These are phyloP conservation scores for Myiothlypis chrysogaster DNA, from an alignment of 2,797 vertebrate genomes.

Conservation along the genomic window DNA sequence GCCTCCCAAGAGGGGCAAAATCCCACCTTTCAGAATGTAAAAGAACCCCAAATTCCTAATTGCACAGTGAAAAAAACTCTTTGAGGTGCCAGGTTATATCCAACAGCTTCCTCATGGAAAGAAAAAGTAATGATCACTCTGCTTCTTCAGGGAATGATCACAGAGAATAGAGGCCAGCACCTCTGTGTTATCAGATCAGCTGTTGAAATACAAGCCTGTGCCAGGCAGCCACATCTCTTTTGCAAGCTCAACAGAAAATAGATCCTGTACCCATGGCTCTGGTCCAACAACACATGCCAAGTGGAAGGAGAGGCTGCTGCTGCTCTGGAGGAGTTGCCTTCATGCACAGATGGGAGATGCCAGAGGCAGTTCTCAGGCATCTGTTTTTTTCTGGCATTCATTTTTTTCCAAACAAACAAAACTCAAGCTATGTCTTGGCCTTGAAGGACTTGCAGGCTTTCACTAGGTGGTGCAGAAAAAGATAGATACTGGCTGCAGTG, in stretches of 20 bases:
- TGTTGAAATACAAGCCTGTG: not conserved
- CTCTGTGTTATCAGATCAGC: not conserved
- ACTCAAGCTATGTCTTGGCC: not conserved
- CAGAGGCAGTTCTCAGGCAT: not conserved
- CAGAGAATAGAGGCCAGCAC: not conserved
- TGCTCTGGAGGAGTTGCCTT: not conserved
- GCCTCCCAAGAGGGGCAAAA: not conserved
- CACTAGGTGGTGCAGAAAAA: not conserved
- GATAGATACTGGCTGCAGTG: not conserved
- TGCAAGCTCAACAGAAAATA: not conserved
- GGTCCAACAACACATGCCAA: slow-evolving; percentile 5
- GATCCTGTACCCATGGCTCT: not conserved
- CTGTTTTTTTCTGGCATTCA: not conserved
- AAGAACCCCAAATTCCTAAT: not conserved
- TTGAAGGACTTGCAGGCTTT: not conserved
- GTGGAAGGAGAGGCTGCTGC: not conserved
- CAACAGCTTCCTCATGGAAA: not conserved
- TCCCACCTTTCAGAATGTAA: not conserved
- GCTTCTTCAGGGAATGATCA: not conserved
- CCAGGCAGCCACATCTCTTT: not conserved
- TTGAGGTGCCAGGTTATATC: not conserved
- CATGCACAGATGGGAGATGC: not conserved
- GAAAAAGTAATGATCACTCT: not conserved
- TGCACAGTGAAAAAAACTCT: not conserved
- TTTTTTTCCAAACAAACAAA: not conserved